A percentile compares a stretch with the other conserved stretches of the same genome.
Conservation (phyloP, 2,797 vertebrate genomes). For the Amphiprion clarkii region DNA sequence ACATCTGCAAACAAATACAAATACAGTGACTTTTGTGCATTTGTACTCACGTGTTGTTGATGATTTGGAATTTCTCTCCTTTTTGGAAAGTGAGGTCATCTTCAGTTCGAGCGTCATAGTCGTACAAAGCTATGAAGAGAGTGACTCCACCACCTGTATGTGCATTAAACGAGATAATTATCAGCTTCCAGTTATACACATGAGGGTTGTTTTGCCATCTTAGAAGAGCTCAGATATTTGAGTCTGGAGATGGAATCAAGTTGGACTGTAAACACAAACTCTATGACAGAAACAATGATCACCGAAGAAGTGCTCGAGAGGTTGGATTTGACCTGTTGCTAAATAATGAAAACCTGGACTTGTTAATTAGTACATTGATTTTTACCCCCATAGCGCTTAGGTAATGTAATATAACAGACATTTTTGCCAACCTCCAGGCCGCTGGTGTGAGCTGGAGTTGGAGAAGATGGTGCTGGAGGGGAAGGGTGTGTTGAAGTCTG, state of each 20-base stretch:
- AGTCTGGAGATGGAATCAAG: too few species aligned
- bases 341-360: background rate
- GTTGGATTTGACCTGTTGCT: background rate
- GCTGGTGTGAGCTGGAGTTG: conserved; percentile 55
- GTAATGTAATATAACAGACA: background rate
- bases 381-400: background rate
- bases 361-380: background rate
- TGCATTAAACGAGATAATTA: background rate
- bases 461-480: conserved; percentile 65
- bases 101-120: conserved; percentile 94
- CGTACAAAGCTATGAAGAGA: conserved; percentile 93
- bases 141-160: conserved; percentile 90
- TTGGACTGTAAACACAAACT: too few species aligned
- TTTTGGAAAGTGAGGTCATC: conserved; percentile 95
- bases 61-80: conserved; percentile 97
- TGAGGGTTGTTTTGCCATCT: too few species aligned
- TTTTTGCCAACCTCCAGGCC: conserved; percentile 66
- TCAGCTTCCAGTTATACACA: background rate
- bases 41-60: conserved; percentile 93
- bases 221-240: too few species aligned
- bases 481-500: conserved; percentile 88
- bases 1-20: conserved; percentile 1
- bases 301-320: too few species aligned
- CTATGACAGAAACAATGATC: too few species aligned
- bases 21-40: background rate